These are phyloP conservation scores for Scartelaos histophorus DNA, from an alignment of 2,113 vertebrate genomes.

Conservation along the genomic window DNA sequence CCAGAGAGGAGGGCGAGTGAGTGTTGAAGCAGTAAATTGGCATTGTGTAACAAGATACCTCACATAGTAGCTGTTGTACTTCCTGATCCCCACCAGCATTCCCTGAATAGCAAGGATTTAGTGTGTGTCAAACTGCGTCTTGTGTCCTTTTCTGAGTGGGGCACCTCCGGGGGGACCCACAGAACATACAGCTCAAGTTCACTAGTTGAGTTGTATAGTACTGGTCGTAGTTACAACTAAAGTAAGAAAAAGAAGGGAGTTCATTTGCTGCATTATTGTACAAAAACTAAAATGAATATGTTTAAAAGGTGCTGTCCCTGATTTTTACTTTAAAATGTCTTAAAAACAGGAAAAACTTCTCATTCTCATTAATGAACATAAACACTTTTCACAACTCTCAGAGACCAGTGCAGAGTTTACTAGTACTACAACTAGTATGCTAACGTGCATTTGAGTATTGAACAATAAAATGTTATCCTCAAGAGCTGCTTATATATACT, in stretches of 20 bases:
- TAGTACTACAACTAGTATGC: too few relatives aligned
- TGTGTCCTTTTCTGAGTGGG: conserved; percentile 21
- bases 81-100: conserved; percentile 73
- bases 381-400: too few relatives aligned
- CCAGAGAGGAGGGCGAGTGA: conserved; percentile 79
- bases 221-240: not conserved
- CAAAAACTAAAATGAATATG: too few relatives aligned
- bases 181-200: conserved; percentile 17
- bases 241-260: not conserved
- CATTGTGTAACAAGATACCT: conserved; percentile 89
- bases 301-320: too few relatives aligned
- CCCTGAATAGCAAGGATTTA: conserved; percentile 80
- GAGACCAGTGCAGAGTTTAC: too few relatives aligned
- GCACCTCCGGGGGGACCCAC: conserved; percentile 41
- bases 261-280: not conserved
- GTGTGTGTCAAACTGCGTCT: conserved; percentile 58
- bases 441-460: too few relatives aligned
- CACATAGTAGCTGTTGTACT: conserved; percentile 84
- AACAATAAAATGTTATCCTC: too few relatives aligned
- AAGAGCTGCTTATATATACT: too few relatives aligned
- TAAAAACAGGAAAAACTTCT: too few relatives aligned
- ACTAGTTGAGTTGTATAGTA: conserved; percentile 22
- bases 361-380: too few relatives aligned
- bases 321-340: too few relatives aligned
- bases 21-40: conserved; percentile 85